phyloP scores from a whole-genome alignment of 2,113 vertebrate species.

The Vicugna pacos region DNA sequence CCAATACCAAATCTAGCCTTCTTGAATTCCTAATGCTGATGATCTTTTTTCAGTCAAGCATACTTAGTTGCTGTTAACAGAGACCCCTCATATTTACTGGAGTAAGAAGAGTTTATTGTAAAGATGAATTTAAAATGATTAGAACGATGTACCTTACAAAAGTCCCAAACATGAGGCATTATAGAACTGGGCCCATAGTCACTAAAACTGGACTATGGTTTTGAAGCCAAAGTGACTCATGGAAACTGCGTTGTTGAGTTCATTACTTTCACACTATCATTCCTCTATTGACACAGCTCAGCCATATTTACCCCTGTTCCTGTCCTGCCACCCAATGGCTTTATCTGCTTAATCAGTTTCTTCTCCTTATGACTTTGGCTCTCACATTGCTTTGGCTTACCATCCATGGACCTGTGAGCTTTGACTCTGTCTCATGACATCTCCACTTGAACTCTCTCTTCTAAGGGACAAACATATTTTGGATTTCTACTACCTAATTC shows the following conservation, averaged over 20 bases:
- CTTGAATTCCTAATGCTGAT: not conserved
- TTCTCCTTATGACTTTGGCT: not conserved
- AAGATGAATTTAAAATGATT: not conserved
- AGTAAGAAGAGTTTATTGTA: not conserved
- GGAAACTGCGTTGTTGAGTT: not conserved
- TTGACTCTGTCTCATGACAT: not conserved
- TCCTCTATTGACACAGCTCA: not conserved
- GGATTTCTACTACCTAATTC: not conserved
- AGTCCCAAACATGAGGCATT: not conserved
- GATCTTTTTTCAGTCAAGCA: not conserved
- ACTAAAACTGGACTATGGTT: not conserved
- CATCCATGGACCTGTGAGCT: not conserved
- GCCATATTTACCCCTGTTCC: not conserved
- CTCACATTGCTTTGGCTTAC: not conserved
- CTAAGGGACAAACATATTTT: not conserved
- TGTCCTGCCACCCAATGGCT: not conserved
- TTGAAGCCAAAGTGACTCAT: not conserved
- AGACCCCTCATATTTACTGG: not conserved
- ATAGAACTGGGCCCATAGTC: not conserved
- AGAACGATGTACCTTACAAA: not conserved
- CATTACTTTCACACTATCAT: not conserved
- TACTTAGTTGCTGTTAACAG: not conserved
- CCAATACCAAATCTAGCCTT: not conserved
- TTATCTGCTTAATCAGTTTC: not conserved
- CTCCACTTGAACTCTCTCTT: constrained; percentile 2